Evolutionary conservation across 2,113 vertebrate genomes (phyloP).

Genomic region (Pteropus alecto): DNA sequence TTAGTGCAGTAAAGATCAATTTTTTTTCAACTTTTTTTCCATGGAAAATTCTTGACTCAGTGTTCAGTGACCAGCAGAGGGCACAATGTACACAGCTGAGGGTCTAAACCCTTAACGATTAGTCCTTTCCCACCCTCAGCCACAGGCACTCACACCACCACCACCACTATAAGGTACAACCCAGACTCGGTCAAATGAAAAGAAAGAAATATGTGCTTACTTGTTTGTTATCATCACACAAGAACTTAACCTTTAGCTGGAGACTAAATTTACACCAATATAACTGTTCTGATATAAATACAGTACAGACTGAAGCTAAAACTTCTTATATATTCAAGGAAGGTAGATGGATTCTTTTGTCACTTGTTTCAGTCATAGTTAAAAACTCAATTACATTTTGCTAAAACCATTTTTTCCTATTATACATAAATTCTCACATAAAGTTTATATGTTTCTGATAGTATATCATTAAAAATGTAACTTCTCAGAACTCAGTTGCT

Average conservation of each 20-base stretch:
- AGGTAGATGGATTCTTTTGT: neutral
- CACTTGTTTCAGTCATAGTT: neutral
- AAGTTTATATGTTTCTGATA: neutral
- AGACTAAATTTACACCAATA: neutral
- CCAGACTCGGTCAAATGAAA: neutral
- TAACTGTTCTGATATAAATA: neutral
- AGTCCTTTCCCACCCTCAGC: neutral
- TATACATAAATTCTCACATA: neutral
- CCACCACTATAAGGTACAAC: neutral
- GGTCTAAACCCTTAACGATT: neutral
- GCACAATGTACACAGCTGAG: conserved; percentile 30
- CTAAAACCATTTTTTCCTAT: neutral
- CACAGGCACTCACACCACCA: too few relatives aligned
- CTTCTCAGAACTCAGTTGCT: neutral
- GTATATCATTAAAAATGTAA: neutral
- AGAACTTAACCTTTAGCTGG: neutral
- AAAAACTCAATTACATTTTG: conserved; percentile 10
- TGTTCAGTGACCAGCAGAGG: conserved; percentile 59
- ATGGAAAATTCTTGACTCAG: neutral
- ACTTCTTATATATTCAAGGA: neutral
- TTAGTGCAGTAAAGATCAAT: neutral
- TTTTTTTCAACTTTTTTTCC: neutral
- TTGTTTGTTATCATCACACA: neutral
- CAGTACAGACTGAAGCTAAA: neutral
- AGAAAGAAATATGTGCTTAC: neutral